Percentiles rank a stretch among this genome's conserved stretches.
These are phyloP conservation scores for Ovibos moschatus DNA, from an alignment of 2,113 vertebrate genomes.

Conservation along the genomic window DNA sequence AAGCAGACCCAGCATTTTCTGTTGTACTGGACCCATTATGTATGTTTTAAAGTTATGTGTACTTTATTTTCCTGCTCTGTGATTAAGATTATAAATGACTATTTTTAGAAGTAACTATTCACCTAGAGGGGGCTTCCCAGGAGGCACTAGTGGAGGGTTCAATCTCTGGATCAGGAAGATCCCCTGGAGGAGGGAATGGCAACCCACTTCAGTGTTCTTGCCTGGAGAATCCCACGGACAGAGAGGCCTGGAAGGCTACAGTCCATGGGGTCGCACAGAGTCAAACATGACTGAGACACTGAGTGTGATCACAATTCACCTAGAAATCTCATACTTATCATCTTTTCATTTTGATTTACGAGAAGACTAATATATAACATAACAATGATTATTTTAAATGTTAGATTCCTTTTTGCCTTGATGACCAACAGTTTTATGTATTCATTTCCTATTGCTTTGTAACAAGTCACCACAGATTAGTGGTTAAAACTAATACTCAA, in stretches of 20 bases:
- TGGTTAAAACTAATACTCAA: not conserved
- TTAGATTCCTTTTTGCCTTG: not conserved
- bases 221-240: not conserved
- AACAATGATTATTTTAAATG: constrained; percentile 8
- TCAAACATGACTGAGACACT: not conserved
- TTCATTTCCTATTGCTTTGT: constrained; percentile 24
- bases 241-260: not conserved
- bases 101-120: not conserved
- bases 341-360: constrained; percentile 19
- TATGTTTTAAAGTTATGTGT: constrained; percentile 32
- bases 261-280: not conserved
- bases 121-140: not conserved
- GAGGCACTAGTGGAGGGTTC: not conserved
- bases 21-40: constrained; percentile 19
- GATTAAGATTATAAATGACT: constrained; percentile 36
- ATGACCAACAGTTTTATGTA: not conserved
- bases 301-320: not conserved
- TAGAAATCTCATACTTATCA: constrained; percentile 24
- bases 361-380: not conserved
- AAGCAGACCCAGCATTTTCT: constrained; percentile 54
- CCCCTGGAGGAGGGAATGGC: not conserved
- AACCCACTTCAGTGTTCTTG: not conserved
- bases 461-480: constrained; percentile 13
- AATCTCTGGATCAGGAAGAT: not conserved
- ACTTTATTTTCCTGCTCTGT: constrained; percentile 41